A percentile compares a stretch with the other conserved stretches of the same genome.
Evolutionary conservation across 2,113 vertebrate genomes (phyloP).

Genomic region (Athene noctua): DNA sequence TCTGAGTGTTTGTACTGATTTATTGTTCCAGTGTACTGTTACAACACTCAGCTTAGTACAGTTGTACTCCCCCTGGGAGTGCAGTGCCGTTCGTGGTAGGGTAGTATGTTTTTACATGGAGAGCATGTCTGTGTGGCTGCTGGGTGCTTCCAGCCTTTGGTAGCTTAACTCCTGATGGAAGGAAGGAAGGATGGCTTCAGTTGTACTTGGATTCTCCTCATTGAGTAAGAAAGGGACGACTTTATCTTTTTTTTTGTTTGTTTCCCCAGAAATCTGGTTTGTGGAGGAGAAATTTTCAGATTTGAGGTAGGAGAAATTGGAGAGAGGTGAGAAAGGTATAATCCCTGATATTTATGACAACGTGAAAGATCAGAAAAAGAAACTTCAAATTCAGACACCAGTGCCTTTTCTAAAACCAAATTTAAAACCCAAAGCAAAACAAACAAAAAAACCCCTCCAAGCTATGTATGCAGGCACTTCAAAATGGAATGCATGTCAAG

Average conservation of each 20-base stretch:
- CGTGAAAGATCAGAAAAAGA: not conserved
- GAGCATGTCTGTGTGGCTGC: not conserved
- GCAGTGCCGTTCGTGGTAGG: not conserved
- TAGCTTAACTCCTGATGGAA: not conserved
- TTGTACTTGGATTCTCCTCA: not conserved
- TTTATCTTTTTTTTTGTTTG: too few relatives aligned
- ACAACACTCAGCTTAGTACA: not conserved
- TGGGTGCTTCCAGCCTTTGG: not conserved
- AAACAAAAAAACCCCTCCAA: not conserved
- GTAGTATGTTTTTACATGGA: not conserved
- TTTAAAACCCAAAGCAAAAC: not conserved
- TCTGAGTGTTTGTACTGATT: not conserved
- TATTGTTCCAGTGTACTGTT: not conserved
- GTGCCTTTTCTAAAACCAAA: not conserved
- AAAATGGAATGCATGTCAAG: not conserved
- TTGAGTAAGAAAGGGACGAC: accelerated
- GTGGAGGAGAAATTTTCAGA: not conserved
- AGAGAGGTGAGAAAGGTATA: not conserved
- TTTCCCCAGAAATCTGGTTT: not conserved
- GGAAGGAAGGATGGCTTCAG: not conserved
- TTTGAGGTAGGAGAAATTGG: not conserved
- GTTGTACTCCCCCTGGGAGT: not conserved
- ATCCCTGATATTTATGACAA: not conserved
- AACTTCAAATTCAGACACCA: not conserved
- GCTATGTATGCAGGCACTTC: not conserved